Percentiles rank a stretch among this genome's conserved stretches.
Evolutionary conservation across 2,797 vertebrate genomes (phyloP).

Genomic region (Sus cebifrons): DNA sequence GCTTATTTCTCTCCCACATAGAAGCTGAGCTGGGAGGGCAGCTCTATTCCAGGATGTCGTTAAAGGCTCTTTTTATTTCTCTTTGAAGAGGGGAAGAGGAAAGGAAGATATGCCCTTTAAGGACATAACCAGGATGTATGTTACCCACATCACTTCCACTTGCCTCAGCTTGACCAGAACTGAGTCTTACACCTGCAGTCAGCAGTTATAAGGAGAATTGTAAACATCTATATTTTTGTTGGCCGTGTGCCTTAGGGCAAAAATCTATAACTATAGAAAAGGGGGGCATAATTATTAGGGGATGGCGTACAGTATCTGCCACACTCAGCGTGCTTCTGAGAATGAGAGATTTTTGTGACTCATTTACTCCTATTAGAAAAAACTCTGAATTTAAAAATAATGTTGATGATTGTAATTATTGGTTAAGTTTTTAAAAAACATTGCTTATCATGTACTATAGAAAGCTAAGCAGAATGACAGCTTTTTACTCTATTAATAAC

Average conservation of each 20-base stretch:
- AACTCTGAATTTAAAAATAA: conserved; percentile 28
- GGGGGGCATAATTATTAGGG: background rate
- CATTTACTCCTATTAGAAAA: background rate
- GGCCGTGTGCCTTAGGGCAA: background rate
- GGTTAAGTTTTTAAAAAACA: background rate
- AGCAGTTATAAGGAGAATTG: background rate
- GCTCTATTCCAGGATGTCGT: background rate
- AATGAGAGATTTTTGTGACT: background rate
- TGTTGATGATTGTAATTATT: background rate
- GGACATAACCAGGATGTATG: background rate
- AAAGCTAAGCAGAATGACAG: conserved; percentile 7
- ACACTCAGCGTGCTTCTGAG: background rate
- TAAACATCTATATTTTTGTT: background rate
- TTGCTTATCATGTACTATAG: background rate
- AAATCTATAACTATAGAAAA: background rate
- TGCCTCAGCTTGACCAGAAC: background rate
- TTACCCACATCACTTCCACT: accelerated
- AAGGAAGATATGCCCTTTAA: background rate
- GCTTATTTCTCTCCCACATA: background rate
- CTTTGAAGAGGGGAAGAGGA: background rate
- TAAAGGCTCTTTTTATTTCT: background rate
- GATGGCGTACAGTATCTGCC: accelerated
- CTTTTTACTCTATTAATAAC: background rate
- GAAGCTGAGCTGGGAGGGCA: background rate
- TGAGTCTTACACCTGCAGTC: background rate